phyloP scores from a whole-genome alignment of 2,797 vertebrate species.

The Australoheros facetus region DNA sequence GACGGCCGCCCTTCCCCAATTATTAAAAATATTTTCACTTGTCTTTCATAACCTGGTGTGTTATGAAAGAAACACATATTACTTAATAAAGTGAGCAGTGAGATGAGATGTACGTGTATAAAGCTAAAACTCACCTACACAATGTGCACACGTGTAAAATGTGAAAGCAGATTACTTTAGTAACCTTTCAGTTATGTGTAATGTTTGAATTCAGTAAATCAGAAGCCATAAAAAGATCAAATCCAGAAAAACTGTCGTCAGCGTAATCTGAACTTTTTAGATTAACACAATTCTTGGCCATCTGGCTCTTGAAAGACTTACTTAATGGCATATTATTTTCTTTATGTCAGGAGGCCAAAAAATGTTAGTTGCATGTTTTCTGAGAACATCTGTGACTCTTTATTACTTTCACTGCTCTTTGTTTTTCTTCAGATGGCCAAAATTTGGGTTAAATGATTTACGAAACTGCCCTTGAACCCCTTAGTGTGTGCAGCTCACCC shows the following conservation, averaged over 20 bases:
- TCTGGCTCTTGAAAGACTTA: neutral
- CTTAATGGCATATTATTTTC: neutral
- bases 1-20: too few species aligned
- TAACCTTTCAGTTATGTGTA: too few species aligned
- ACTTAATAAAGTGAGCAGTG: too few species aligned
- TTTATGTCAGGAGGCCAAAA: neutral
- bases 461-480: neutral
- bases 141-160: too few species aligned
- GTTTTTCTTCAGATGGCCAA: neutral
- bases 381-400: neutral
- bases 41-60: too few species aligned
- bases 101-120: too few species aligned
- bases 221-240: too few species aligned
- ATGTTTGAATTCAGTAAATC: too few species aligned
- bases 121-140: too few species aligned
- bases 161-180: too few species aligned
- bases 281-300: neutral
- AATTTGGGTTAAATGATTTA: slow-evolving; percentile 1
- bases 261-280: neutral
- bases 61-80: too few species aligned
- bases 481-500: neutral
- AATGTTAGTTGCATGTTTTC: neutral
- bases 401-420: neutral
- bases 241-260: neutral
- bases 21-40: too few species aligned